A percentile compares a stretch with the other conserved stretches of the same genome.
Conservation (phyloP, 1,140 invertebrate species). For the Frieseomelitta varia region DNA sequence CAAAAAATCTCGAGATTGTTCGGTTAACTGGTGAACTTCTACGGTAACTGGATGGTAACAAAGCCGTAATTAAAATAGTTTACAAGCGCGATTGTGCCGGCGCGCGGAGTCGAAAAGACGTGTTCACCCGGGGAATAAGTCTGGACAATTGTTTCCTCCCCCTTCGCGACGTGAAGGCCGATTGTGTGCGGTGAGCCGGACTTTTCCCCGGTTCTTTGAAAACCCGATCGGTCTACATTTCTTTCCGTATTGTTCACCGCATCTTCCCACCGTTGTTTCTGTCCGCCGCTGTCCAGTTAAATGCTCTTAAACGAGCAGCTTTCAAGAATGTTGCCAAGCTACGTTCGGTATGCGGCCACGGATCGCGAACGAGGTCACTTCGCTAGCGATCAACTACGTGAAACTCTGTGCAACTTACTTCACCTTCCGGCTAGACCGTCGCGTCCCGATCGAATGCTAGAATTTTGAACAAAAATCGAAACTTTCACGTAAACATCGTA, state of each 20-base stretch:
- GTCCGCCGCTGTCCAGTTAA: background rate
- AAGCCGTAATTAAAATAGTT: conserved; percentile 77
- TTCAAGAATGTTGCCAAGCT: conserved; percentile 25
- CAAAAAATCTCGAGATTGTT: conserved; percentile 39
- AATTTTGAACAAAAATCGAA: too few species aligned
- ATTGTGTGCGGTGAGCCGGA: background rate
- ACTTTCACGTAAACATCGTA: too few species aligned
- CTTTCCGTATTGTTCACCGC: background rate
- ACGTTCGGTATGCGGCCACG: conserved; percentile 15
- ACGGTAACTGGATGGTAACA: conserved; percentile 42
- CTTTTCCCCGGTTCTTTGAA: background rate
- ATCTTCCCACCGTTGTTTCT: background rate
- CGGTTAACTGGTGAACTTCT: conserved; percentile 12
- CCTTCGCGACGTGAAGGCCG: background rate
- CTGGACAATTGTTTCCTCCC: conserved; percentile 51
- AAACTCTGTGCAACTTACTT: conserved; percentile 17
- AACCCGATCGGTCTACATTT: conserved; percentile 5
- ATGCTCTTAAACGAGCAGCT: background rate
- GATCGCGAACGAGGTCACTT: conserved; percentile 14
- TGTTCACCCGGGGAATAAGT: conserved; percentile 39
- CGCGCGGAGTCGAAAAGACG: conserved; percentile 37
- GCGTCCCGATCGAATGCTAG: too few species aligned
- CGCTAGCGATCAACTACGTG: conserved; percentile 16
- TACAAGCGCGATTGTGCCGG: conserved; percentile 54
- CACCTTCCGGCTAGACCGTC: background rate